A percentile compares a stretch with the other conserved stretches of the same genome.
Evolutionary conservation across 2,113 vertebrate genomes (phyloP).

Genomic region (Micronycteris hirsuta): DNA sequence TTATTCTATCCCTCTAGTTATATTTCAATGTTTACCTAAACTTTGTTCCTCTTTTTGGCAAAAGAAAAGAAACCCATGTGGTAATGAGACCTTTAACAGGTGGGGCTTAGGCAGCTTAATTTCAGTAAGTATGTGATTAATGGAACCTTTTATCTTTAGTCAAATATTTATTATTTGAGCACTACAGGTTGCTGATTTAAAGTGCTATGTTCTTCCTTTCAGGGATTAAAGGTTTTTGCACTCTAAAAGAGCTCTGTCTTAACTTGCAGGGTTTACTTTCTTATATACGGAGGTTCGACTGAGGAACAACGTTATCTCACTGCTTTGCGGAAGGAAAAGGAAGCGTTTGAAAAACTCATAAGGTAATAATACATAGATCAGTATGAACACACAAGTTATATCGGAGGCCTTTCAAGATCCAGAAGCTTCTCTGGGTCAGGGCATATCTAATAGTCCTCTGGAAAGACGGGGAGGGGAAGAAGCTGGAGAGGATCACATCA

Average conservation of each 20-base stretch:
- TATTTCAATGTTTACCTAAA: slow-evolving; percentile 43
- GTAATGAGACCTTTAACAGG: not conserved
- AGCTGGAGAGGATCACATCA: rapidly evolving
- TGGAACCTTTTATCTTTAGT: not conserved
- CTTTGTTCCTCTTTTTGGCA: not conserved
- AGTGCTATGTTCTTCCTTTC: not conserved
- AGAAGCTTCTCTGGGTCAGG: not conserved
- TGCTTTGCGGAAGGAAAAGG: slow-evolving; percentile 92
- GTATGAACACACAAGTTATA: not conserved
- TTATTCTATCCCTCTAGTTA: slow-evolving; percentile 3
- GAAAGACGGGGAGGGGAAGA: not conserved
- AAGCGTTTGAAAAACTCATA: slow-evolving; percentile 97
- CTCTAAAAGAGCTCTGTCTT: slow-evolving; percentile 13
- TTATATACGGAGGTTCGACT: slow-evolving; percentile 95
- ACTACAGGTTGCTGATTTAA: not conserved
- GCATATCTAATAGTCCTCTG: not conserved
- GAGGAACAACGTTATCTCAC: slow-evolving; percentile 98
- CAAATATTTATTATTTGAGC: slow-evolving; percentile 39
- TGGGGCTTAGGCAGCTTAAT: not conserved
- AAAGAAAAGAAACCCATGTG: not conserved
- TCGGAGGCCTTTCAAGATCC: not conserved
- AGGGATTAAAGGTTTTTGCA: not conserved
- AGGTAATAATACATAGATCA: slow-evolving; percentile 79
- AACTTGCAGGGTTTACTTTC: slow-evolving; percentile 92
- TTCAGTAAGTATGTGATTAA: not conserved